Evolutionary conservation across 2,888 invertebrate species (phyloP).

Genomic region (Malacosoma neustria): DNA sequence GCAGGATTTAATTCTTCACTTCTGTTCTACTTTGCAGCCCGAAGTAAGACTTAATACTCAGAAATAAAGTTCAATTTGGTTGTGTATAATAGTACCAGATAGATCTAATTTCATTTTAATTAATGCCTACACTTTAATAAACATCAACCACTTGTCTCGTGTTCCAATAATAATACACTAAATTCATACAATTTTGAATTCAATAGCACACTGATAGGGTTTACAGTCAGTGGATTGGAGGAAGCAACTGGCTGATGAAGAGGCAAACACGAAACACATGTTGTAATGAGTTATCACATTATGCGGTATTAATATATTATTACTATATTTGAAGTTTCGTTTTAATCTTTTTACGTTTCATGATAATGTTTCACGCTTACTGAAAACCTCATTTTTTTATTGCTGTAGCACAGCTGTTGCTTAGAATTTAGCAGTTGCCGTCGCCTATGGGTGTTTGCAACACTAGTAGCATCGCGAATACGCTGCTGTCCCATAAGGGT

Average conservation of each 20-base stretch:
- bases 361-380: no score
- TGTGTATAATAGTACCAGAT: neutral
- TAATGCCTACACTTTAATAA: conserved; percentile 29
- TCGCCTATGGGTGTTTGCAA: no score
- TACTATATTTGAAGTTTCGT: no score
- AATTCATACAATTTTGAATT: neutral
- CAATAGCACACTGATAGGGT: neutral
- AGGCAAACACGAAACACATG: neutral
- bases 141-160: conserved; percentile 29
- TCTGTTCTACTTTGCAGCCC: neutral
- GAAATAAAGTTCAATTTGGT: neutral
- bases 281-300: neutral
- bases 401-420: no score
- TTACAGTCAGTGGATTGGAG: neutral
- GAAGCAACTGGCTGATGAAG: neutral
- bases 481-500: no score
- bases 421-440: no score
- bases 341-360: no score
- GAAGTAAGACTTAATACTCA: neutral
- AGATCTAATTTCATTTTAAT: conserved; percentile 32
- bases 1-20: neutral
- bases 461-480: no score
- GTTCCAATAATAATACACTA: neutral
- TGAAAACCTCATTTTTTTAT: no score
- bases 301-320: neutral